A percentile compares a stretch with the other conserved stretches of the same genome.
phyloP scores from a whole-genome alignment of 1,140 invertebrate genomes.

The Linepithema humile region DNA sequence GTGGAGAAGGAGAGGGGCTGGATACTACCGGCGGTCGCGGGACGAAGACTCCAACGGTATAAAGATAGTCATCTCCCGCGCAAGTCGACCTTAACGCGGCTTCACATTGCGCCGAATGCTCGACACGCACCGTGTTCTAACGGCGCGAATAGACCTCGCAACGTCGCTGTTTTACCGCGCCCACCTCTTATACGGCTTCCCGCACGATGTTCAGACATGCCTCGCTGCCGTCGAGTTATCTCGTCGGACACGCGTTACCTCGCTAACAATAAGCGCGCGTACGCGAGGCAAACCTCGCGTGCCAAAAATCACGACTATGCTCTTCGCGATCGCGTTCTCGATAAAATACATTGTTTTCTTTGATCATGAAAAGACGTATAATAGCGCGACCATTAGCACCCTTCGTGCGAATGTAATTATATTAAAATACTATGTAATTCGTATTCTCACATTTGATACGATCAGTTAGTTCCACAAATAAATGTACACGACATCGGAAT shows the following conservation, averaged over 20 bases:
- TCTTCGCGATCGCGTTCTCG: neutral
- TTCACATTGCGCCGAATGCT: slow-evolving; percentile 49
- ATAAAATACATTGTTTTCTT: slow-evolving; percentile 10
- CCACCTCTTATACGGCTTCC: slow-evolving; percentile 4
- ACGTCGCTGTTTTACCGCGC: neutral
- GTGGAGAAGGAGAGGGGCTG: neutral
- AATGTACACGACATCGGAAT: neutral
- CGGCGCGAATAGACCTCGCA: slow-evolving; percentile 1
- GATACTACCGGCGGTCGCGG: slow-evolving; percentile 29
- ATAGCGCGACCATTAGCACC: neutral
- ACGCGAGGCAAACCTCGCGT: slow-evolving; percentile 16
- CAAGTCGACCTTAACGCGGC: slow-evolving; percentile 30
- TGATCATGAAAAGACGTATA: neutral
- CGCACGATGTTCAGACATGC: slow-evolving; percentile 7
- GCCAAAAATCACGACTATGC: neutral
- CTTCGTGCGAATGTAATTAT: neutral
- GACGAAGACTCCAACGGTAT: slow-evolving; percentile 33
- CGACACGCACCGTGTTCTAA: slow-evolving; percentile 37
- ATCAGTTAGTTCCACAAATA: neutral
- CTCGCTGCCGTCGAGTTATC: slow-evolving; percentile 18
- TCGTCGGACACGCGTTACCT: slow-evolving; percentile 21
- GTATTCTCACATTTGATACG: neutral
- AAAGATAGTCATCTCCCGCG: slow-evolving; percentile 56
- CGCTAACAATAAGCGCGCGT: slow-evolving; percentile 12
- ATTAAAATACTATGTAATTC: neutral